These are phyloP conservation scores for Nyctibius grandis DNA, from an alignment of 2,797 vertebrate genomes.

Conservation along the genomic window DNA sequence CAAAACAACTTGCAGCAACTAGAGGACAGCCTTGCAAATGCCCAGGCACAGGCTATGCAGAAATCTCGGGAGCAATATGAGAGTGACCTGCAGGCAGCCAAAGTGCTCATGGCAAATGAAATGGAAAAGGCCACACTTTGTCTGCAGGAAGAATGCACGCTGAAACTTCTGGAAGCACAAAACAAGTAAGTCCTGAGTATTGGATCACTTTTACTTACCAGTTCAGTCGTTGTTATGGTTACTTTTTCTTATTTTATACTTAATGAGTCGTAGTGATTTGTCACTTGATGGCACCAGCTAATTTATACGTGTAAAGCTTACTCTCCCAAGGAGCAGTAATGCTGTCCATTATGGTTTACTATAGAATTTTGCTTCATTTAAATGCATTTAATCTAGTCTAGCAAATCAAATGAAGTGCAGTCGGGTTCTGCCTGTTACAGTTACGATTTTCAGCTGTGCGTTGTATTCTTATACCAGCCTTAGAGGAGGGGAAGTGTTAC, in stretches of 20 bases:
- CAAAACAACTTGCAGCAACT: conserved; percentile 72
- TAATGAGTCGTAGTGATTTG: not conserved
- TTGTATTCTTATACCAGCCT: too few relatives aligned
- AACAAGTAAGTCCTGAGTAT: conserved; percentile 73
- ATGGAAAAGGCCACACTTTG: conserved; percentile 63
- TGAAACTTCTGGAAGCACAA: conserved; percentile 72
- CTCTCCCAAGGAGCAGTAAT: not conserved
- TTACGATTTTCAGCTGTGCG: too few relatives aligned
- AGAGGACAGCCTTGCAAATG: conserved; percentile 70
- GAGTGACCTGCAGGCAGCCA: conserved; percentile 66
- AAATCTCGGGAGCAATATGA: conserved; percentile 57
- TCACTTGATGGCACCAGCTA: not conserved
- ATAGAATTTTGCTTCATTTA: not conserved
- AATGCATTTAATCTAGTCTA: not conserved
- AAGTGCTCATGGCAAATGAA: conserved; percentile 66
- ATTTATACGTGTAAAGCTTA: accelerated
- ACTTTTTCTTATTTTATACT: not conserved
- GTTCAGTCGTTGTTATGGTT: not conserved
- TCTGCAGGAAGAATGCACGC: conserved; percentile 74
- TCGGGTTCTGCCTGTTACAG: not conserved
- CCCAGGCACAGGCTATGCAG: conserved; percentile 69
- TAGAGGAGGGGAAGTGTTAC: not conserved
- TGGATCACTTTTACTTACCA: not conserved
- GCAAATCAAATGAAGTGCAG: not conserved
- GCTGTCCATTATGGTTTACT: accelerated